Evolutionary conservation across 2,797 vertebrate genomes (phyloP).

Genomic region (Sebastes iracundus): DNA sequence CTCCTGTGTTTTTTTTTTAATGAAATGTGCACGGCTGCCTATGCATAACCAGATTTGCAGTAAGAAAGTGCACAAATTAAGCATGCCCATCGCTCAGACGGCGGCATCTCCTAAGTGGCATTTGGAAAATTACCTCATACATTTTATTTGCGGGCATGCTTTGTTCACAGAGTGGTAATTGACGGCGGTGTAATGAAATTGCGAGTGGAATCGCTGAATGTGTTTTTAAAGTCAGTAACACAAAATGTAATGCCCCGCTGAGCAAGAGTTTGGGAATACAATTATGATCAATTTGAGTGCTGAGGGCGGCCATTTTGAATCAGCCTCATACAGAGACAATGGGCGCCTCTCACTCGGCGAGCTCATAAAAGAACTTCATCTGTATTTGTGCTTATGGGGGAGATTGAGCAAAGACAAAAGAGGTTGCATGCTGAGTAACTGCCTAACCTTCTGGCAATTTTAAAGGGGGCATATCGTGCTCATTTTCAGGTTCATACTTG

Average conservation of each 20-base stretch:
- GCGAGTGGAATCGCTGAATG: constrained; percentile 76
- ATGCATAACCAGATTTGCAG: constrained; percentile 75
- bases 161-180: constrained; percentile 77
- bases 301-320: constrained; percentile 79
- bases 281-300: constrained; percentile 83
- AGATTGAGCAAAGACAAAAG: constrained; percentile 69
- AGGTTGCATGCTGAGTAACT: constrained; percentile 72
- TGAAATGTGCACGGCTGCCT: constrained; percentile 70
- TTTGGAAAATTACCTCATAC: constrained; percentile 81
- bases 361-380: constrained; percentile 75
- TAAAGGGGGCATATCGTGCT: not conserved
- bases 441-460: constrained; percentile 55
- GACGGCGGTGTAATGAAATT: constrained; percentile 80
- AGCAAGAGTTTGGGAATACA: constrained; percentile 79
- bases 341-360: constrained; percentile 63
- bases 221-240: constrained; percentile 85
- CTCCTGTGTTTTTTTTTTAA: constrained; percentile 74
- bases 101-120: constrained; percentile 74
- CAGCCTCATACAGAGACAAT: constrained; percentile 79
- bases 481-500: not conserved
- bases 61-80: constrained; percentile 78
- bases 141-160: constrained; percentile 78
- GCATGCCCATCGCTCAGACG: constrained; percentile 69
- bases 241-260: constrained; percentile 79
- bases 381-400: constrained; percentile 72